Evolutionary conservation across 2,888 invertebrate genomes (phyloP), one percentile per base, ranked within the genome.

Genomic region (Acleris laterana): DNA sequence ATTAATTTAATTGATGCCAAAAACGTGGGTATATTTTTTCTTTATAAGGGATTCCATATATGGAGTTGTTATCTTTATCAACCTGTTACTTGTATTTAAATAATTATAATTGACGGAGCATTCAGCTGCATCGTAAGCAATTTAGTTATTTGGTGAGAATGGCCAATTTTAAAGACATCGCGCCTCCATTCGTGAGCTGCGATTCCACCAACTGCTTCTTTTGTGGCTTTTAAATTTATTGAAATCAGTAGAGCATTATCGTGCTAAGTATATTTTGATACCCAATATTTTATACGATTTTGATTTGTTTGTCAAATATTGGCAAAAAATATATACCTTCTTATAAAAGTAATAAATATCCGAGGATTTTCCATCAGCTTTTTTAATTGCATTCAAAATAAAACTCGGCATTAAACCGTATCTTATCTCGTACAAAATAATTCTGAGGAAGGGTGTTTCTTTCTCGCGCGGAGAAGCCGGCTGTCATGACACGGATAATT

Each of bases 401-500:
- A 50, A 6, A 50, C 2, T 5, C 38, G 19, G 11, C 6, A 13
- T 38, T 53, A 32, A 52, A 9, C 48, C 46, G 22, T 42, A 49
- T 19, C 25, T 53, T 59, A 63, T 59, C 63, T 38, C 52, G 5
- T 6, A 53, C 32, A 20, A 16, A 38, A 53, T 53, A 38, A 53
- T 53, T 53, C 20, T 20, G 38, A 7, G 17, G 7, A 5, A 16
- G 46, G 46, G 46, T 50, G 22, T 50, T 22, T 50, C 38, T 22
- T 50, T 22, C 11, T 53, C 46, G 62, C 32, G 38, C n/a, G 25
- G 42, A 38, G 55, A 56, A 56, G 56, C 38, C 25, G 50, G 56
- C 56, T 53, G 63, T 63, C 53, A 32, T 56, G 61, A 56, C 65
- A 56, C 50, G 61, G 61, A 56, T 65, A 65, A 65, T 65, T 65